A percentile compares a stretch with the other conserved stretches of the same genome.
Conservation (phyloP, 1,140 invertebrate species). For the Drosophila serrata region DNA sequence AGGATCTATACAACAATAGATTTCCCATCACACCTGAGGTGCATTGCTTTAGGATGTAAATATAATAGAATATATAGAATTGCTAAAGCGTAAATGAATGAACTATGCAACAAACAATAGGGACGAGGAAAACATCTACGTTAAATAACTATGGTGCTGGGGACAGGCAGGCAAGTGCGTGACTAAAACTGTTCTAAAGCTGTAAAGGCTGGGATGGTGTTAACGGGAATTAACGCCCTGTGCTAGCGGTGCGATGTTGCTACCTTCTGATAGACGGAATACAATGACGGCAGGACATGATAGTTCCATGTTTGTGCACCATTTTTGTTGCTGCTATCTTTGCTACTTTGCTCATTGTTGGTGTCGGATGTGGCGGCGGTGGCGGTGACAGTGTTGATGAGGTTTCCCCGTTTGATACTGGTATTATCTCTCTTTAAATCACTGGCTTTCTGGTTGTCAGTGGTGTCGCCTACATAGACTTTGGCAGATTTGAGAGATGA, state of each 20-base stretch:
- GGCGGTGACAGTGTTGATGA: slow-evolving; percentile 78
- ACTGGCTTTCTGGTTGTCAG: slow-evolving; percentile 46
- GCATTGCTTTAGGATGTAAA: neutral
- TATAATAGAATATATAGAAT: slow-evolving; percentile 38
- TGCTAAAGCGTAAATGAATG: slow-evolving; percentile 50
- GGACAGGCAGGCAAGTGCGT: slow-evolving; percentile 8
- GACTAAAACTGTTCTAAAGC: slow-evolving; percentile 9
- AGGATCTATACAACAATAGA: neutral
- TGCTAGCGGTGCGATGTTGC: slow-evolving; percentile 46
- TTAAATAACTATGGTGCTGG: slow-evolving; percentile 1
- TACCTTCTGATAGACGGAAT: slow-evolving; percentile 94
- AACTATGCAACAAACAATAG: slow-evolving; percentile 36
- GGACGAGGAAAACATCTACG: slow-evolving; percentile 17
- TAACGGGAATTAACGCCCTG: neutral
- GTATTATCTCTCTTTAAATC: slow-evolving; percentile 41
- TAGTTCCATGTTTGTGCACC: slow-evolving; percentile 91
- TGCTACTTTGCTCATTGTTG: slow-evolving; percentile 66
- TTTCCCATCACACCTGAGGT: slow-evolving; percentile 9
- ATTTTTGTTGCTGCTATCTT: slow-evolving; percentile 71
- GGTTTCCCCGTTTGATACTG: slow-evolving; percentile 51
- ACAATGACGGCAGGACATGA: slow-evolving; percentile 92
- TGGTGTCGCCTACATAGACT: slow-evolving; percentile 83
- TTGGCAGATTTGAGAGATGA: slow-evolving; percentile 69
- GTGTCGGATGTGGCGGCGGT: slow-evolving; percentile 62
- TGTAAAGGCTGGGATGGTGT: slow-evolving; percentile 16